Evolutionary conservation across 2,797 vertebrate genomes (phyloP), one percentile per base, ranked within the genome.

Genomic region (Thunnus albacares): DNA sequence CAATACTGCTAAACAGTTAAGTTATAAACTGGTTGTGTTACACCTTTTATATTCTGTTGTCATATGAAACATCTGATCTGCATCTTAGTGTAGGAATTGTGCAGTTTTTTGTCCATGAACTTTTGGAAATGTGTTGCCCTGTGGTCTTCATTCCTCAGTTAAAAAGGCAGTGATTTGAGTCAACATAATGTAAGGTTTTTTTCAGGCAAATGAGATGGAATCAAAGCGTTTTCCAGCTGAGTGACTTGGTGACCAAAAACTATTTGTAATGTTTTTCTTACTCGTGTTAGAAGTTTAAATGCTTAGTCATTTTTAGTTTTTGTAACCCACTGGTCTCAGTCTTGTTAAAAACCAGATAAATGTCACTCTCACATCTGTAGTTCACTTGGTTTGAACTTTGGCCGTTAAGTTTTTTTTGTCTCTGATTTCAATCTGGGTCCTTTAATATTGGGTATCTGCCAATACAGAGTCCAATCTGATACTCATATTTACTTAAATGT

Each of bases 91-190:
- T 47, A 47, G 45, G 45, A 6, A 43, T 28, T 55, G 28, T 43
- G 12, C 57, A 41, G 41, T 11, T 28, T 20, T 62, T 33, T 67
- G 9, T 47, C 41, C 61, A 47, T 35, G 28, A 28, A 24, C 28
- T 24, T 75, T 69, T 62, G 26, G 53, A 45, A 47, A 17, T 6
- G 20, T 24, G 47, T 5, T 45, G 59, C 65, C 65, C 33, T 43
- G 43, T 30, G 63, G 64, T 70, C 51, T 18, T 20, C 30, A 65
- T 47, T 24, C 5, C 5, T 33, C 56, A 7, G 60, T 22, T 30
- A 3, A 22, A 52, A 28, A 55, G 66, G 62, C 22, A 52, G 51
- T 30, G 28, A 65, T 57, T 60, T 38, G 49, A 67, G 57, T 58
- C 30, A 45, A 11, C 30, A 13, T 17, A 26, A 55, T 38, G 22